These are phyloP conservation scores for Daphoenositta chrysoptera DNA, from an alignment of 2,113 vertebrate genomes.

Conservation along the genomic window DNA sequence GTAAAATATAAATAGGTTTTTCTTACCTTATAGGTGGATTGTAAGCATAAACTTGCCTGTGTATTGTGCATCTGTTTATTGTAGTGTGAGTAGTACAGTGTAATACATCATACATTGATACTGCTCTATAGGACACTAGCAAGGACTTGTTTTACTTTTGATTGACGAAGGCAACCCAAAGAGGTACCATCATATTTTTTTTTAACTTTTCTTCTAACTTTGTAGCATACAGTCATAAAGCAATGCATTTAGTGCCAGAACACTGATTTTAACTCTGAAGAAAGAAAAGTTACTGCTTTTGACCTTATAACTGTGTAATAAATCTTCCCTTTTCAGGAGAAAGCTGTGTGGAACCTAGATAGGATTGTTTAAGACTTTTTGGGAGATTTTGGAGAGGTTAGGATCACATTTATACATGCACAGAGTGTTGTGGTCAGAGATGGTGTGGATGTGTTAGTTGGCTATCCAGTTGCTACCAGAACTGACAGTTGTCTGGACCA, in stretches of 20 bases:
- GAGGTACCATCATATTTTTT: not conserved
- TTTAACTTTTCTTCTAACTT: not conserved
- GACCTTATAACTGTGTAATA: not conserved
- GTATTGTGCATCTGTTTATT: not conserved
- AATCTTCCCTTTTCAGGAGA: not conserved
- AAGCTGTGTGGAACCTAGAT: not conserved
- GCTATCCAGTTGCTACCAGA: not conserved
- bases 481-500: not conserved
- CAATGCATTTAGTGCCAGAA: not conserved
- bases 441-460: not conserved
- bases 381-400: not conserved
- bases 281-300: not conserved
- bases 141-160: not conserved
- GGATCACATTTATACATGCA: not conserved
- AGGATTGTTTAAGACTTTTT: not conserved
- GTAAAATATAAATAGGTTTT: not conserved
- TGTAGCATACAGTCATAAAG: not conserved
- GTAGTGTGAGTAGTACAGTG: not conserved
- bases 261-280: not conserved
- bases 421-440: not conserved
- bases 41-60: not conserved
- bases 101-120: not conserved
- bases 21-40: not conserved
- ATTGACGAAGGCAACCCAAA: not conserved
- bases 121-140: not conserved